Conservation (phyloP, 2,888 invertebrate species). For the Heliconius sara region DNA sequence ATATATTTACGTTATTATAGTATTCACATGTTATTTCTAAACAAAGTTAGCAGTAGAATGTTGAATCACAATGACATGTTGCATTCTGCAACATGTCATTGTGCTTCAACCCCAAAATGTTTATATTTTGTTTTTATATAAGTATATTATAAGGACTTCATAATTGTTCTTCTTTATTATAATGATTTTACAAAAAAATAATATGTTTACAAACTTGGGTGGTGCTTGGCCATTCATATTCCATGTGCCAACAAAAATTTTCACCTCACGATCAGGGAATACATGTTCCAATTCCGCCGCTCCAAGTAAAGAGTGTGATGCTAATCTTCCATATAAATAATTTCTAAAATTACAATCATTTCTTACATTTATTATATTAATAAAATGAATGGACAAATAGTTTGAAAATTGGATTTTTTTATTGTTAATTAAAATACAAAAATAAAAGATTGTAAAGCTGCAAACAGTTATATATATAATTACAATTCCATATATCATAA, state of each 20-base stretch:
- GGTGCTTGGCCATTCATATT: conserved; percentile 97
- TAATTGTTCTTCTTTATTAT: no score
- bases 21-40: no score
- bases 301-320: conserved; percentile 92
- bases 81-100: no score
- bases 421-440: not conserved
- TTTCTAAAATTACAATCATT: conserved; percentile 82
- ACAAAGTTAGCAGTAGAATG: no score
- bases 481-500: not conserved
- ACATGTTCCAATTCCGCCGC: conserved; percentile 93
- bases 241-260: conserved; percentile 96
- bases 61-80: no score
- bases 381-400: not conserved
- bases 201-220: conserved; percentile 83
- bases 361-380: not conserved
- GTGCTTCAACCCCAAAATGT: no score
- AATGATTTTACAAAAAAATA: not conserved
- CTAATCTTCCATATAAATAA: conserved; percentile 90
- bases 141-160: no score
- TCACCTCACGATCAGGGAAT: conserved; percentile 92
- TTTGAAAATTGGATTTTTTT: not conserved
- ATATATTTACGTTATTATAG: no score
- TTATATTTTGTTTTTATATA: no score
- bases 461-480: not conserved
- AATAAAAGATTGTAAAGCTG: not conserved